Evolutionary conservation across 2,113 vertebrate species (phyloP).

Genomic region (Trochalopteron elliotii): DNA sequence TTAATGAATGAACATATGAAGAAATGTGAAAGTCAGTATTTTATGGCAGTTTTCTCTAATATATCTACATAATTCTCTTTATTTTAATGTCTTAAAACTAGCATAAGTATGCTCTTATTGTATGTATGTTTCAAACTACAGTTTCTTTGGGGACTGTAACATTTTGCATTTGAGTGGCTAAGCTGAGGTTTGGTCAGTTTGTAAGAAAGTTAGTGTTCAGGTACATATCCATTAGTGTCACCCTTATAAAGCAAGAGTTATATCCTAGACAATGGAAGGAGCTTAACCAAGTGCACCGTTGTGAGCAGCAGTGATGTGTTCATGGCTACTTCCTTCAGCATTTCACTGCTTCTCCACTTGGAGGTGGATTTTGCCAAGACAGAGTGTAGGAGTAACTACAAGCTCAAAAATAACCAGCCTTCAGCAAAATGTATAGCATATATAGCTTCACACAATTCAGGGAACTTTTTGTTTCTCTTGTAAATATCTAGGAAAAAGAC

Average conservation of each 20-base stretch:
- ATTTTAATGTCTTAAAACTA: slow-evolving; percentile 63
- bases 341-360: slow-evolving; percentile 19
- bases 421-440: slow-evolving; percentile 2
- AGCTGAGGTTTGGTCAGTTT: slow-evolving; percentile 29
- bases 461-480: neutral
- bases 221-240: neutral
- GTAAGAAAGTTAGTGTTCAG: slow-evolving; percentile 20
- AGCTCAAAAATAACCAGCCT: slow-evolving; percentile 30
- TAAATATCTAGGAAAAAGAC: neutral
- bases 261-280: neutral
- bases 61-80: slow-evolving; percentile 49
- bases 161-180: slow-evolving; percentile 48
- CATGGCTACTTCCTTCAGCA: neutral
- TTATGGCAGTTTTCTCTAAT: slow-evolving; percentile 54
- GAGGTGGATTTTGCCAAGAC: neutral
- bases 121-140: neutral
- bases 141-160: slow-evolving; percentile 46
- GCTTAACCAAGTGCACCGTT: neutral
- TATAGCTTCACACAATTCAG: slow-evolving; percentile 9
- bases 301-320: neutral
- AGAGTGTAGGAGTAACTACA: slow-evolving; percentile 28
- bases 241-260: neutral
- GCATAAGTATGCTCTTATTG: slow-evolving; percentile 13
- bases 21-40: slow-evolving; percentile 55
- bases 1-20: slow-evolving; percentile 59